Percentiles rank a stretch among this genome's conserved stretches.
Evolutionary conservation across 1,140 invertebrate genomes (phyloP).

Genomic region (Papilio polyxenes): DNA sequence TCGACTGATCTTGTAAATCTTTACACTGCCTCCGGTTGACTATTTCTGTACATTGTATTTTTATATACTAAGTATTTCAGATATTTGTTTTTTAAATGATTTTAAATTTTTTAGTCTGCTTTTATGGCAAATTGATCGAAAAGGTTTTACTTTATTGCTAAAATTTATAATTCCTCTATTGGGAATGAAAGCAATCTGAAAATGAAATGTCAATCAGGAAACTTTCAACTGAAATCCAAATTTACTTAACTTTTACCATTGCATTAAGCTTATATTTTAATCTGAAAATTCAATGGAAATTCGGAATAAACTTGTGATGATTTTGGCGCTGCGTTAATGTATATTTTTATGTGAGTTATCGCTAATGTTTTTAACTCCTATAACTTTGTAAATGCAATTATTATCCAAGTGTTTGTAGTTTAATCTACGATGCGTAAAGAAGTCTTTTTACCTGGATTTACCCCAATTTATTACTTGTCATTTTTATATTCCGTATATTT

Average conservation of each 20-base stretch:
- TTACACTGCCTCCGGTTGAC: slow-evolving; percentile 19
- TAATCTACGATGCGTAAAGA: neutral
- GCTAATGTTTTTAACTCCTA: neutral
- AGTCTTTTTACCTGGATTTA: neutral
- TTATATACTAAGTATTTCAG: slow-evolving; percentile 15
- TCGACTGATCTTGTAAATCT: slow-evolving; percentile 16
- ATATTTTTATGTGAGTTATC: neutral
- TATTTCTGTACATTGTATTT: slow-evolving; percentile 25
- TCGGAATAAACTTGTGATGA: neutral
- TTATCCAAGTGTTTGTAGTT: neutral
- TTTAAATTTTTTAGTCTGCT: neutral
- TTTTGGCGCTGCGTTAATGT: neutral
- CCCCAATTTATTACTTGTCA: neutral
- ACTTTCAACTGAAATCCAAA: neutral
- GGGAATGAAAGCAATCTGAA: neutral
- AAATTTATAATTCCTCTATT: neutral
- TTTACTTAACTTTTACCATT: neutral
- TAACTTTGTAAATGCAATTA: neutral
- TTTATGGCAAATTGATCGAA: neutral
- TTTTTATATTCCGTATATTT: slow-evolving; percentile 1
- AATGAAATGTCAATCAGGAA: neutral
- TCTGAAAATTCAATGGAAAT: neutral
- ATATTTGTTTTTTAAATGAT: neutral
- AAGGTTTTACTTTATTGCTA: neutral
- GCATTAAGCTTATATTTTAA: neutral